Conservation (phyloP, 2,113 vertebrate species). For the Macrotus californicus region DNA sequence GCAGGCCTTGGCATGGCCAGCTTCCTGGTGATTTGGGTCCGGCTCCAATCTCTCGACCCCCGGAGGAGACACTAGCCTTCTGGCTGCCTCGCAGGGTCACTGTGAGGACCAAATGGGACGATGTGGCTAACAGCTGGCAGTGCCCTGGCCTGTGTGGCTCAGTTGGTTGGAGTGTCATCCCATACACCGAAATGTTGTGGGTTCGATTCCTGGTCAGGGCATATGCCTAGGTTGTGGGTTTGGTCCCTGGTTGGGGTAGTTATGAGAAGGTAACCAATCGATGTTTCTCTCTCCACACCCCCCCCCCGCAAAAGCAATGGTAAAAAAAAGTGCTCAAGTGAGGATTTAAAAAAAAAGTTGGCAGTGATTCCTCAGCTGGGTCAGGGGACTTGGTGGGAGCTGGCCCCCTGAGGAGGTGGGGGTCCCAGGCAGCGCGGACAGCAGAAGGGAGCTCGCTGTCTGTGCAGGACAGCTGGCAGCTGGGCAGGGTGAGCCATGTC, state of each 20-base stretch:
- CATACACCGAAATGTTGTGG: no score
- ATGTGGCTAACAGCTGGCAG: neutral
- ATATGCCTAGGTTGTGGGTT: no score
- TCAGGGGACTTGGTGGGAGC: neutral
- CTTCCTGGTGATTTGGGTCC: neutral
- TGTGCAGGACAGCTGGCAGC: accelerated
- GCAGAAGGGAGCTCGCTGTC: neutral
- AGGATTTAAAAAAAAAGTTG: no score
- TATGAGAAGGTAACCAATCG: no score
- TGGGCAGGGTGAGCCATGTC: accelerated
- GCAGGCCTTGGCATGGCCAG: accelerated
- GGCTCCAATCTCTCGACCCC: accelerated
- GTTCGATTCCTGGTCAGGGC: no score
- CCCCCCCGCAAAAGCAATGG: no score
- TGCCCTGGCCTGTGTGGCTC: no score
- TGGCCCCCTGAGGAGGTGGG: neutral
- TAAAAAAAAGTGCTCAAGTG: no score
- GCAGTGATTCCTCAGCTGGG: neutral
- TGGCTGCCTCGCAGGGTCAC: accelerated
- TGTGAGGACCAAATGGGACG: accelerated
- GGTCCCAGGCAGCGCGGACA: neutral
- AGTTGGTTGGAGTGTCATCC: no score
- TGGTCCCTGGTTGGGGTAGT: no score
- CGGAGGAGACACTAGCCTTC: accelerated
- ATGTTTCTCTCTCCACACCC: no score